Conservation (phyloP, 2,113 vertebrate species). For the Atherinomorus stipes region DNA sequence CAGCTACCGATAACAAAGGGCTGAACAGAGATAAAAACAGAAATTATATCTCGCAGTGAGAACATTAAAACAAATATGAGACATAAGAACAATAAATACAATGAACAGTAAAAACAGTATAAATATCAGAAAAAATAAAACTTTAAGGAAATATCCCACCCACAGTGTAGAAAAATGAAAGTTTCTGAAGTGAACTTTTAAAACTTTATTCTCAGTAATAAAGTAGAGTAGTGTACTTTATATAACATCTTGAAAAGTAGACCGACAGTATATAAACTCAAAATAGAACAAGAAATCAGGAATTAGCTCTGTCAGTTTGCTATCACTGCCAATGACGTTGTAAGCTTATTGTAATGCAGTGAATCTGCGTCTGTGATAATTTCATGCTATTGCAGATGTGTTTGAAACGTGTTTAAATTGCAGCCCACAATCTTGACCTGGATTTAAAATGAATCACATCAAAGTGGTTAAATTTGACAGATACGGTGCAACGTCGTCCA, state of each 20-base stretch:
- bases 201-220: not conserved
- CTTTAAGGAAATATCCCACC: not conserved
- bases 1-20: too few relatives aligned
- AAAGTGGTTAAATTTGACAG: not conserved
- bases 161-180: slow-evolving; percentile 3
- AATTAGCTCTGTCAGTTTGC: not conserved
- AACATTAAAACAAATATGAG: too few relatives aligned
- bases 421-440: not conserved
- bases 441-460: not conserved
- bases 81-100: too few relatives aligned
- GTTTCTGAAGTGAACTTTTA: not conserved
- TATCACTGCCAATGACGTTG: not conserved
- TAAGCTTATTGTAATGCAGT: not conserved
- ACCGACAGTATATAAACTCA: not conserved
- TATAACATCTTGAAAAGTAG: too few relatives aligned
- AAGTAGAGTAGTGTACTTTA: too few relatives aligned
- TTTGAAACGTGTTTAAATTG: not conserved
- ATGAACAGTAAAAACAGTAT: too few relatives aligned
- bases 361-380: not conserved
- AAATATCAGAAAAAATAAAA: too few relatives aligned
- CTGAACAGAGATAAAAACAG: too few relatives aligned
- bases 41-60: too few relatives aligned
- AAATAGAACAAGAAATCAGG: not conserved
- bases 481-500: not conserved
- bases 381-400: not conserved